These are phyloP conservation scores for Lordiphosa andalusiaca DNA, from an alignment of 2,888 invertebrate species.

Conservation along the genomic window DNA sequence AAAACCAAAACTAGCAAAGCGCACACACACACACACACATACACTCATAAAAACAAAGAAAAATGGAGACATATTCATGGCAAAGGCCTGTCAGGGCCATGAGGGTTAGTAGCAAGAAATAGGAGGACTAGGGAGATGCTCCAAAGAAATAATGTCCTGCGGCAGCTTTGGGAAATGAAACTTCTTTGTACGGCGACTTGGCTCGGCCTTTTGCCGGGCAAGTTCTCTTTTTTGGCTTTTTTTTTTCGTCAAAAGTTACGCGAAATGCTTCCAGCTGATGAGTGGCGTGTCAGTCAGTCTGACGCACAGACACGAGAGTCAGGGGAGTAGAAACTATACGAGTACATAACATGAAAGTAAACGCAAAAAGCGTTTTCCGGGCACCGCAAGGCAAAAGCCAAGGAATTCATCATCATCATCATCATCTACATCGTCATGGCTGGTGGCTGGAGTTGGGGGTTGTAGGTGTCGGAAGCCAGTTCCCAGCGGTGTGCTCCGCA, in stretches of 20 bases:
- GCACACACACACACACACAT: slow-evolving; percentile 12
- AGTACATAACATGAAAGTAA: slow-evolving; percentile 58
- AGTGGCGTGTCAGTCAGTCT: slow-evolving; percentile 42
- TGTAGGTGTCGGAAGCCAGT: slow-evolving; percentile 34
- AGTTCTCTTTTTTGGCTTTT: slow-evolving; percentile 28
- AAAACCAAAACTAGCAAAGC: slow-evolving; percentile 1
- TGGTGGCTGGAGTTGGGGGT: slow-evolving; percentile 17
- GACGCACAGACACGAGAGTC: slow-evolving; percentile 10
- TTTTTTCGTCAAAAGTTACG: slow-evolving; percentile 46
- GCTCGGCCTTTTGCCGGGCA: slow-evolving; percentile 36
- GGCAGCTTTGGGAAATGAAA: slow-evolving; percentile 68
- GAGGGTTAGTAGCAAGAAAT: slow-evolving; percentile 37
- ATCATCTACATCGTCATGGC: slow-evolving; percentile 40
- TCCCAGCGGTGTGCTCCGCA: slow-evolving; percentile 59
- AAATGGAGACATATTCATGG: slow-evolving; percentile 41
- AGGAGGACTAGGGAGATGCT: not conserved
- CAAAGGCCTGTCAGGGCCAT: slow-evolving; percentile 52
- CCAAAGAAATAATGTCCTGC: slow-evolving; percentile 64
- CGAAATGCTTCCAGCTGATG: slow-evolving; percentile 70
- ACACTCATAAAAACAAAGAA: slow-evolving; percentile 4
- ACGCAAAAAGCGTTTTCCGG: slow-evolving; percentile 50
- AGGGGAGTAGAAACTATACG: slow-evolving; percentile 33
- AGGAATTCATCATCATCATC: slow-evolving; percentile 71
- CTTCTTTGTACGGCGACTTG: slow-evolving; percentile 63
- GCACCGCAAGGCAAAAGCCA: slow-evolving; percentile 46